Conservation (phyloP, 2,888 invertebrate species). For the Lasioglossum lativentre region DNA sequence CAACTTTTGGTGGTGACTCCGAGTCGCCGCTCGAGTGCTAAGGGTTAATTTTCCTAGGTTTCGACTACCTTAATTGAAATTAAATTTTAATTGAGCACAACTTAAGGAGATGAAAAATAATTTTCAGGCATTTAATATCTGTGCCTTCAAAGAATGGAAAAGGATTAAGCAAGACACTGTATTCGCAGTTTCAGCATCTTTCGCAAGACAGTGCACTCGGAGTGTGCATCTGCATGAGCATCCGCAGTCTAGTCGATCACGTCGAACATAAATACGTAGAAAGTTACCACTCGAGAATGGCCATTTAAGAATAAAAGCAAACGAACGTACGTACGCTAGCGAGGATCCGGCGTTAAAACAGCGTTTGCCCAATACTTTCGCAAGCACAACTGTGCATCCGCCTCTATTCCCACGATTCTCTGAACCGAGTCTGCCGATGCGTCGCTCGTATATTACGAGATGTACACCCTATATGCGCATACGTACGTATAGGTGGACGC, state of each 20-base stretch:
- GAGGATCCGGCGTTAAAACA: background rate
- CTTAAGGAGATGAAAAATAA: too few relatives aligned
- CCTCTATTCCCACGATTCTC: background rate
- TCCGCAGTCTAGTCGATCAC: background rate
- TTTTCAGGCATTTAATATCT: too few relatives aligned
- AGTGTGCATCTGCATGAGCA: background rate
- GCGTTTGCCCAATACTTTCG: conserved; percentile 10
- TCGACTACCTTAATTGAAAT: too few relatives aligned
- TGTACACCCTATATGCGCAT: conserved; percentile 16
- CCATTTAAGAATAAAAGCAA: conserved; percentile 7
- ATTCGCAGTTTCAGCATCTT: background rate
- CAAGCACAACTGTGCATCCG: background rate
- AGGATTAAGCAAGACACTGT: too few relatives aligned
- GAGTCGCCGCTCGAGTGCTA: too few relatives aligned
- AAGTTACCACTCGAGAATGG: background rate
- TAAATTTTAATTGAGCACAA: too few relatives aligned
- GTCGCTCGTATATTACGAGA: conserved; percentile 8
- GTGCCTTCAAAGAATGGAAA: too few relatives aligned
- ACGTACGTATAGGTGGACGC: background rate
- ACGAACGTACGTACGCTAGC: background rate
- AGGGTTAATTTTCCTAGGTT: too few relatives aligned
- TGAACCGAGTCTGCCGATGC: conserved; percentile 11
- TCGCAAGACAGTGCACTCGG: background rate
- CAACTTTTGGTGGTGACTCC: too few relatives aligned
- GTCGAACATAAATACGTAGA: background rate